A percentile compares a stretch with the other conserved stretches of the same genome.
These are phyloP conservation scores for Todiramphus chloris DNA, from an alignment of 2,113 vertebrate genomes.

Conservation along the genomic window DNA sequence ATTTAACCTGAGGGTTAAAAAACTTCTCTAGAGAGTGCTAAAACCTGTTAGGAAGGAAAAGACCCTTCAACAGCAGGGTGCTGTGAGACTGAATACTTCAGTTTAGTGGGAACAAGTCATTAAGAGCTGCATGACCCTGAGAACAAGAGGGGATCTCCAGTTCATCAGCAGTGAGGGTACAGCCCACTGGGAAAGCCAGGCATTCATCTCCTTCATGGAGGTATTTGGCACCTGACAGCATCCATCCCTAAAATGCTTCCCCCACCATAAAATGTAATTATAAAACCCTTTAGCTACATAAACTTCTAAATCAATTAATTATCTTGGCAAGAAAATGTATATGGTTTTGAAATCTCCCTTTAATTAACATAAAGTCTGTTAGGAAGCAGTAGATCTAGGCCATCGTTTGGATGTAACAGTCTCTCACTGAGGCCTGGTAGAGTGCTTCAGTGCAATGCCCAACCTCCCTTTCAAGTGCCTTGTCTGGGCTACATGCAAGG, in stretches of 20 bases:
- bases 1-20: neutral
- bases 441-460: neutral
- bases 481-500: neutral
- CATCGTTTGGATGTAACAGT: neutral
- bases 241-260: neutral
- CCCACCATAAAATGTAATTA: conserved; percentile 24
- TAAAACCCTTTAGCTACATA: conserved; percentile 11
- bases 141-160: neutral
- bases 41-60: neutral
- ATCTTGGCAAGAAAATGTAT: neutral
- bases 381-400: conserved; percentile 19
- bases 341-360: conserved; percentile 27
- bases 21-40: neutral
- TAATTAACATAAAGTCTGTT: conserved; percentile 43
- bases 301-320: conserved; percentile 30
- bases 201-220: neutral
- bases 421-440: neutral
- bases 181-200: neutral
- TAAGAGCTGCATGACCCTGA: neutral
- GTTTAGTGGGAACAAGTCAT: neutral
- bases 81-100: neutral
- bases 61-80: neutral
- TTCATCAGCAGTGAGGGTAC: neutral
- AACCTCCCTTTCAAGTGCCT: neutral
- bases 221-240: neutral